phyloP scores from a whole-genome alignment of 1,140 invertebrate genomes.

The Ceratina japonica region DNA sequence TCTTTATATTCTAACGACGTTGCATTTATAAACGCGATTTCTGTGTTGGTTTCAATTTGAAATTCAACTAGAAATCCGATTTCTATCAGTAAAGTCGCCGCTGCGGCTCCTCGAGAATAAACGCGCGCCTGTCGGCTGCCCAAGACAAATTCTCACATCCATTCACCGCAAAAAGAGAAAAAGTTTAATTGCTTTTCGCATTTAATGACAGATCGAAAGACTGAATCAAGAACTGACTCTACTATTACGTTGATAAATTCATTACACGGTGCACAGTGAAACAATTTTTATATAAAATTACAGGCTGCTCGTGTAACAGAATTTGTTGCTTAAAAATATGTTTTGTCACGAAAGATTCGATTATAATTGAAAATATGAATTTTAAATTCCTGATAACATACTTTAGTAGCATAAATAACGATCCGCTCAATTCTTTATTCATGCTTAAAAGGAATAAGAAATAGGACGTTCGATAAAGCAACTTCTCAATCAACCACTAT shows the following conservation, averaged over 20 bases:
- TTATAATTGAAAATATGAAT: no score
- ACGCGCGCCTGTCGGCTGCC: not conserved
- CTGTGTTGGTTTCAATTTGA: not conserved
- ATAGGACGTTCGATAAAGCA: slow-evolving; percentile 8
- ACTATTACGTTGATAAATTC: slow-evolving; percentile 21
- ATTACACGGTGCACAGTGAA: slow-evolving; percentile 28
- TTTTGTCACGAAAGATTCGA: no score
- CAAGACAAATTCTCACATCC: slow-evolving; percentile 34
- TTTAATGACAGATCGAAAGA: slow-evolving; percentile 5
- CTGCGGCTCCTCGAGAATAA: not conserved
- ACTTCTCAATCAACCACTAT: slow-evolving; percentile 21
- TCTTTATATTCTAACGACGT: not conserved
- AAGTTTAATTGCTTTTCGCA: slow-evolving; percentile 31
- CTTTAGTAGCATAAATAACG: not conserved
- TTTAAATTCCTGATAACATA: no score
- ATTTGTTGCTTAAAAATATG: no score
- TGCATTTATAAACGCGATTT: not conserved
- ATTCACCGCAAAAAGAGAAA: slow-evolving; percentile 18
- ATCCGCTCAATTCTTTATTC: not conserved
- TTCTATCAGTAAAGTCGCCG: not conserved
- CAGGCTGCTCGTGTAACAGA: not conserved
- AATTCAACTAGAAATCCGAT: slow-evolving; percentile 23
- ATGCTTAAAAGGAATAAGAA: slow-evolving; percentile 14
- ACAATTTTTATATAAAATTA: not conserved
- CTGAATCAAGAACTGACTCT: slow-evolving; percentile 2